phyloP scores from a whole-genome alignment of 2,797 vertebrate genomes.

The Leuciscus waleckii region DNA sequence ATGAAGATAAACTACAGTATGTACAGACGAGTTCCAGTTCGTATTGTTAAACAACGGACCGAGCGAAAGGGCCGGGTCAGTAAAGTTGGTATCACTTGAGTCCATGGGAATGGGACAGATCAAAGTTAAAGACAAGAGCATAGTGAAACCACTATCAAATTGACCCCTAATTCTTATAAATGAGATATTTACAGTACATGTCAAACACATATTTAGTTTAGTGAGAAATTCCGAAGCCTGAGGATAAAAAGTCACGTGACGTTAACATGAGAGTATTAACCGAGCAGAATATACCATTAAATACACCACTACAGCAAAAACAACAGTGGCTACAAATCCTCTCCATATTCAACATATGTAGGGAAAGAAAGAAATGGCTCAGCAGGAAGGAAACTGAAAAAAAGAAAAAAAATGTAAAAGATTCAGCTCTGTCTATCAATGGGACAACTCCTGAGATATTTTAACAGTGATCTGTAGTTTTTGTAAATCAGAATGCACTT shows the following conservation, averaged over 20 bases:
- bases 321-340: conserved; percentile 36
- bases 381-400: background rate
- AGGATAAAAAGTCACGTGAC: conserved; percentile 28
- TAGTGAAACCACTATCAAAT: conserved; percentile 17
- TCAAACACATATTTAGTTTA: conserved; percentile 17
- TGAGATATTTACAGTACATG: conserved; percentile 34
- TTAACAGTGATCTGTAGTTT: conserved; percentile 49
- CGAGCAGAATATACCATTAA: conserved; percentile 26
- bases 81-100: conserved; percentile 10
- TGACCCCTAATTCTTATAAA: conserved; percentile 37
- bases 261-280: conserved; percentile 45
- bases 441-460: conserved; percentile 57
- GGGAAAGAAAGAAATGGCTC: background rate
- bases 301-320: conserved; percentile 36
- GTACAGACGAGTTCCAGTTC: conserved; percentile 41
- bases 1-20: conserved; percentile 45
- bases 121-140: conserved; percentile 31
- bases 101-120: conserved; percentile 34
- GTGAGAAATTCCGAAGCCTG: conserved; percentile 24
- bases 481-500: conserved; percentile 42
- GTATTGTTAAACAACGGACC: conserved; percentile 39
- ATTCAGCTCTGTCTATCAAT: conserved; percentile 1
- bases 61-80: conserved; percentile 14
- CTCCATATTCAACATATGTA: conserved; percentile 18
- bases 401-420: background rate